Conservation (phyloP, 2,113 vertebrate species). For the Dinomys branickii region DNA sequence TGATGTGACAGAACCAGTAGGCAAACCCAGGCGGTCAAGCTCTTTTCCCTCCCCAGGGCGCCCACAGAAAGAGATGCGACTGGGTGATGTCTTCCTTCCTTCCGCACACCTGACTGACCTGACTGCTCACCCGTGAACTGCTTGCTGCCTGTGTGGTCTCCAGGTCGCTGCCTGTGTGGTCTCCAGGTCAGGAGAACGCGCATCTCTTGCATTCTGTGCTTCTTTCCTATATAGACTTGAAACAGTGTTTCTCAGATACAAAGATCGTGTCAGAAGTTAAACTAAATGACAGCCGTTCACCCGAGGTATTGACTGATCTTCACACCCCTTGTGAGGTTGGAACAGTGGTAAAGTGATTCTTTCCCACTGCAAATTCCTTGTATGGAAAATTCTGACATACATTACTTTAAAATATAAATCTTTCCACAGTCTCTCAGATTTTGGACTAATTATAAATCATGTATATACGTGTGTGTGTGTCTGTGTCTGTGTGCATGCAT, state of each 20-base stretch:
- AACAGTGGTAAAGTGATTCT: background rate
- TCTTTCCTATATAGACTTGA: conserved; percentile 36
- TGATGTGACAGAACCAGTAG: background rate
- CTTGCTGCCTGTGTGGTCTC: background rate
- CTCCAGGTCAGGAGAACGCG: background rate
- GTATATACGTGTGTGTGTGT: too few species aligned
- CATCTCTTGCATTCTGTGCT: background rate
- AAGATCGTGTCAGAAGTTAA: conserved; percentile 51
- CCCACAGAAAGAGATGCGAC: background rate
- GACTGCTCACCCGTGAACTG: background rate
- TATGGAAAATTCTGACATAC: background rate
- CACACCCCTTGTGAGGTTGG: background rate
- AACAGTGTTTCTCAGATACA: background rate
- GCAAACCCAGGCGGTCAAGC: background rate
- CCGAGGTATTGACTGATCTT: background rate
- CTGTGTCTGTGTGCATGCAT: background rate
- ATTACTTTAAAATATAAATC: conserved; percentile 7
- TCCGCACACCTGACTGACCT: background rate
- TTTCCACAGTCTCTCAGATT: conserved; percentile 23
- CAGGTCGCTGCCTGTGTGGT: background rate
- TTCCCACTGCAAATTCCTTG: background rate
- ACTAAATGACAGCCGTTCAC: background rate
- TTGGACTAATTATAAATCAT: background rate
- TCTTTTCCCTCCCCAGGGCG: background rate
- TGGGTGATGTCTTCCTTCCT: background rate